Percentiles rank a stretch among this genome's conserved stretches.
Conservation (phyloP, 2,888 invertebrate species). For the Vanessa cardui region DNA sequence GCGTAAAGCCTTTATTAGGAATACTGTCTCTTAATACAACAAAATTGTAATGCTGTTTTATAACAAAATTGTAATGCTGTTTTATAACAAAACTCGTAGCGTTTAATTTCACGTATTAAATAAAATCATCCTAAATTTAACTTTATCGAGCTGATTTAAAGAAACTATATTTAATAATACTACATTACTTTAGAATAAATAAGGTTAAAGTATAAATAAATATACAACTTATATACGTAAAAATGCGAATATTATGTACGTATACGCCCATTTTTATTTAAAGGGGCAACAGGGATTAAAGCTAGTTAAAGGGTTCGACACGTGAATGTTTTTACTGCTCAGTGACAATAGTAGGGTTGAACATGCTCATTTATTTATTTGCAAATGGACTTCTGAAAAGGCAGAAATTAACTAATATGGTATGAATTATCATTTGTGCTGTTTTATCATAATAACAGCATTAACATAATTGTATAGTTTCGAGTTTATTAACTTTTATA, state of each 20-base stretch:
- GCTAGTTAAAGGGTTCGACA: constrained; percentile 3
- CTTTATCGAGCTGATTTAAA: no score
- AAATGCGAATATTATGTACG: background rate
- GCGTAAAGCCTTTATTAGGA: background rate
- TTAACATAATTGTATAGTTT: no score
- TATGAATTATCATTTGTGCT: background rate
- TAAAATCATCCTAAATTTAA: no score
- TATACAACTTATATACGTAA: background rate
- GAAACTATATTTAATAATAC: no score
- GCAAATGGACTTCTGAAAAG: background rate
- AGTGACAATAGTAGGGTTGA: background rate
- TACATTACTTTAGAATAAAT: no score
- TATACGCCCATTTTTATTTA: constrained; percentile 9
- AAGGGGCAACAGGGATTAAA: constrained; percentile 1
- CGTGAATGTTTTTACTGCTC: background rate
- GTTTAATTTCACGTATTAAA: no score
- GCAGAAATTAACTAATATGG: background rate
- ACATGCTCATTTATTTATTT: background rate
- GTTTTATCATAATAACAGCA: no score
- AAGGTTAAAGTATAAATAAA: no score
- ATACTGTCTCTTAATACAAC: background rate
- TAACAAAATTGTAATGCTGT: no score
- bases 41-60: no score
- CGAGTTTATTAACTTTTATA: no score
- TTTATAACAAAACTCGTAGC: no score